Conservation (phyloP, 2,888 invertebrate genomes). For the Pantelozetes paolii region DNA sequence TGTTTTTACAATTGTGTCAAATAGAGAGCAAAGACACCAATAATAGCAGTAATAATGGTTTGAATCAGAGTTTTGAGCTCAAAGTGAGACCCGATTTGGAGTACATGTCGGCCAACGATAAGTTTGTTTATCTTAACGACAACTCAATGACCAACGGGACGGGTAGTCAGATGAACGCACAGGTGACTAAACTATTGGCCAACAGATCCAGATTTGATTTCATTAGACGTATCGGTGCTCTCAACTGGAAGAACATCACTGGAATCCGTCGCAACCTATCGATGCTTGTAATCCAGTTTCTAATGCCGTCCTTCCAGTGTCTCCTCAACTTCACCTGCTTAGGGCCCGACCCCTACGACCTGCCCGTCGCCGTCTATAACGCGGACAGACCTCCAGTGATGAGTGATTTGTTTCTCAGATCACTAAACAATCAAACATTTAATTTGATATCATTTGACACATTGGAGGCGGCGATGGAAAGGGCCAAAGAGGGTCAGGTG, state of each 20-base stretch:
- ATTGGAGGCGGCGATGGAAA: conserved; percentile 64
- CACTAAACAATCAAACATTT: conserved; percentile 21
- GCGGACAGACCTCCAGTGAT: conserved; percentile 58
- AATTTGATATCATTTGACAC: conserved; percentile 51
- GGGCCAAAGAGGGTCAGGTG: conserved; percentile 69
- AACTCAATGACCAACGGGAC: neutral
- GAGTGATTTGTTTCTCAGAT: conserved; percentile 29
- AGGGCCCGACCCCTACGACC: conserved; percentile 76
- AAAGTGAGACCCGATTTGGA: neutral
- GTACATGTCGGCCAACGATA: neutral
- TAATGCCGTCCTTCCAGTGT: conserved; percentile 88
- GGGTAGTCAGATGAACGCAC: neutral
- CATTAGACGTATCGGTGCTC: conserved; percentile 48
- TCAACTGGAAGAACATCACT: conserved; percentile 51
- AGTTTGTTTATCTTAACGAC: neutral
- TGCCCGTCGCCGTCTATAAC: conserved; percentile 76
- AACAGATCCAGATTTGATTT: conserved; percentile 19
- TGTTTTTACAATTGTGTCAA: conserved; percentile 73
- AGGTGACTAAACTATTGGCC: neutral
- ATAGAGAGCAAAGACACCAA: conserved; percentile 47
- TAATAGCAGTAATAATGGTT: conserved; percentile 13
- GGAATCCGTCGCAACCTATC: conserved; percentile 51
- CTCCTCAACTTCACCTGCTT: conserved; percentile 88
- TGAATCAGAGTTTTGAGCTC: neutral
- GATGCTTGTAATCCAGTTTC: conserved; percentile 85